Conservation (phyloP, 2,888 invertebrate species). For the Cataglyphis albicans region DNA sequence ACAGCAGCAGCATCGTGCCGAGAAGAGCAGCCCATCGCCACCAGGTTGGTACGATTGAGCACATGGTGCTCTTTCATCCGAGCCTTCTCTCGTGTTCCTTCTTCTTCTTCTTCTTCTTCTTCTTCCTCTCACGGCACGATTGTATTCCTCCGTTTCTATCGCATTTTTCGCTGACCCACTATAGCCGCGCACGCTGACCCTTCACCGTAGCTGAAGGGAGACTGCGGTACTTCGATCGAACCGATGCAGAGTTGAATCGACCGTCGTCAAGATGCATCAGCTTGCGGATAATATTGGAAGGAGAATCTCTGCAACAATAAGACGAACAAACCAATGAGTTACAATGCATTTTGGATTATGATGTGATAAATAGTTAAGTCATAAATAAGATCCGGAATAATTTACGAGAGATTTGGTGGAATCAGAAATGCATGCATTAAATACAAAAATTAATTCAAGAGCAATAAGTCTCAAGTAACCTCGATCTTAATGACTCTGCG, state of each 20-base stretch:
- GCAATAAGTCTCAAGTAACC: neutral
- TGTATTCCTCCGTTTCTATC: conserved; percentile 39
- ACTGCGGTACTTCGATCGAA: conserved; percentile 35
- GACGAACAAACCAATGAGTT: conserved; percentile 10
- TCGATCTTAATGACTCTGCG: neutral
- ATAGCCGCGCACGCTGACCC: conserved; percentile 13
- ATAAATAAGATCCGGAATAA: neutral
- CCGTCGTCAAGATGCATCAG: conserved; percentile 36
- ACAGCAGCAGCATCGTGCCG: conserved; percentile 65
- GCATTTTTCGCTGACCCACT: conserved; percentile 47
- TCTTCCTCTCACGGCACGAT: neutral
- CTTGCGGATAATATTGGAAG: neutral
- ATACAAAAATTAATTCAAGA: conserved; percentile 16
- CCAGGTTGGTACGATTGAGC: conserved; percentile 75
- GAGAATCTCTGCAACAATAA: conserved; percentile 46
- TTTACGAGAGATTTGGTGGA: neutral
- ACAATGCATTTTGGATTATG: neutral
- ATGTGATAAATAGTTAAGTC: conserved; percentile 18
- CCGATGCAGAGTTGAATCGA: conserved; percentile 20
- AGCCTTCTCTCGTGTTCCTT: conserved; percentile 19
- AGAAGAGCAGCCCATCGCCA: conserved; percentile 75
- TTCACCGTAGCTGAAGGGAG: conserved; percentile 23
- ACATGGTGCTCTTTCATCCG: conserved; percentile 67
- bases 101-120: neutral
- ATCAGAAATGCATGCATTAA: neutral